Conservation (phyloP, 2,888 invertebrate genomes). For the Agelastica alni region DNA sequence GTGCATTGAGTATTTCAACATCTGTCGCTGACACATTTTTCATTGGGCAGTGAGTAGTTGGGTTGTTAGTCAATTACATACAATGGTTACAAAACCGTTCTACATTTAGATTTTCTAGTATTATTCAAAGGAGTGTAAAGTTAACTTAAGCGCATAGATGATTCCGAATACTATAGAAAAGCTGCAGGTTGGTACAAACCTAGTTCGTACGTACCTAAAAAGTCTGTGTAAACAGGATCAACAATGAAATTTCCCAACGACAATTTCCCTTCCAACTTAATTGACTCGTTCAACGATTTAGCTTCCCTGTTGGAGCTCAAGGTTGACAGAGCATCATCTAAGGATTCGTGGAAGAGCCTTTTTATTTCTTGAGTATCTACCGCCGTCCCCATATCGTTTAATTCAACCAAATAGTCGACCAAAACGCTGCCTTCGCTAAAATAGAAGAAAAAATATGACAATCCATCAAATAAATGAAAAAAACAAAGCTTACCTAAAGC, state of each 20-base stretch:
- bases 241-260: conserved; percentile 80
- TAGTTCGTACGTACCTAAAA: conserved; percentile 82
- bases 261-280: conserved; percentile 64
- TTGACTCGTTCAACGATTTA: conserved; percentile 56
- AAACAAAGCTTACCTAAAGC: conserved; percentile 64
- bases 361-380: conserved; percentile 75
- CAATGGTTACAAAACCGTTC: no score
- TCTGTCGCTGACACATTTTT: no score
- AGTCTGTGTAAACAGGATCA: conserved; percentile 86
- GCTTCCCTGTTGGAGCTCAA: conserved; percentile 50
- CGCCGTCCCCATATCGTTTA: conserved; percentile 73
- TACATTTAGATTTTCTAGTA: no score
- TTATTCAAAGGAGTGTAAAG: no score
- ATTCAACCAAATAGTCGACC: conserved; percentile 85
- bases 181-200: no score
- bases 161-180: no score
- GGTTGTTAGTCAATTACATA: no score
- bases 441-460: not conserved
- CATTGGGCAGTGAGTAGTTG: no score
- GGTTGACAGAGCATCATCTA: conserved; percentile 55
- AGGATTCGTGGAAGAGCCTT: conserved; percentile 66
- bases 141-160: no score
- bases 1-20: no score
- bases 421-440: conserved; percentile 81
- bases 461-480: not conserved